Conservation (phyloP, 2,797 vertebrate genomes). For the Tinamus major region DNA sequence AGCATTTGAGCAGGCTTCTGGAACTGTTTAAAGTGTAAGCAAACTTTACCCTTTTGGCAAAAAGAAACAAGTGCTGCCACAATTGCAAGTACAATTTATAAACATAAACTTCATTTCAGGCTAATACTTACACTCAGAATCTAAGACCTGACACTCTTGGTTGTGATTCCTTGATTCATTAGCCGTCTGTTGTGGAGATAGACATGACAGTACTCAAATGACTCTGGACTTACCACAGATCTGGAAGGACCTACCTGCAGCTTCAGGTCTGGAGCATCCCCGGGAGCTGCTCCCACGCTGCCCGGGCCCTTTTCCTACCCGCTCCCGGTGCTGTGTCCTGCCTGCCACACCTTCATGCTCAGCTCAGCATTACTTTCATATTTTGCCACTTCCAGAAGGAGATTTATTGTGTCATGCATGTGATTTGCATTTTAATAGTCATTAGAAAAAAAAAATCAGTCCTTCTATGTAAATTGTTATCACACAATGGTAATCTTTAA, state of each 20-base stretch:
- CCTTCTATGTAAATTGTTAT: neutral
- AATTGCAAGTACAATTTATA: neutral
- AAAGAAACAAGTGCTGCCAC: neutral
- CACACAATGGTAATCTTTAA: neutral
- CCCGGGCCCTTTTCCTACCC: neutral
- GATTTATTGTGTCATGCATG: neutral
- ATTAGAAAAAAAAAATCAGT: neutral
- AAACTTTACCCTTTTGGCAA: neutral
- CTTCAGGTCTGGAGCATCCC: neutral
- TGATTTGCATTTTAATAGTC: neutral
- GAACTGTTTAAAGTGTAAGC: neutral
- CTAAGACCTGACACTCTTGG: neutral
- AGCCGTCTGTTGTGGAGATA: neutral
- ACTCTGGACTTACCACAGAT: neutral
- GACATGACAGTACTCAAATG: fast-evolving
- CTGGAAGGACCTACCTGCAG: neutral
- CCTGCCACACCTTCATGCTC: neutral
- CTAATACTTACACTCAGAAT: neutral
- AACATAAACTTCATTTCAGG: neutral
- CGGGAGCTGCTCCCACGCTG: neutral
- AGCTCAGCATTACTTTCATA: neutral
- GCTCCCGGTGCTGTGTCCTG: neutral
- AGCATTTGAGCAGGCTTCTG: neutral
- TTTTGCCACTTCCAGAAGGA: neutral
- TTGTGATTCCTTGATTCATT: neutral